Conservation (phyloP, 2,797 vertebrate genomes). For the Sebastes paucispinis region DNA sequence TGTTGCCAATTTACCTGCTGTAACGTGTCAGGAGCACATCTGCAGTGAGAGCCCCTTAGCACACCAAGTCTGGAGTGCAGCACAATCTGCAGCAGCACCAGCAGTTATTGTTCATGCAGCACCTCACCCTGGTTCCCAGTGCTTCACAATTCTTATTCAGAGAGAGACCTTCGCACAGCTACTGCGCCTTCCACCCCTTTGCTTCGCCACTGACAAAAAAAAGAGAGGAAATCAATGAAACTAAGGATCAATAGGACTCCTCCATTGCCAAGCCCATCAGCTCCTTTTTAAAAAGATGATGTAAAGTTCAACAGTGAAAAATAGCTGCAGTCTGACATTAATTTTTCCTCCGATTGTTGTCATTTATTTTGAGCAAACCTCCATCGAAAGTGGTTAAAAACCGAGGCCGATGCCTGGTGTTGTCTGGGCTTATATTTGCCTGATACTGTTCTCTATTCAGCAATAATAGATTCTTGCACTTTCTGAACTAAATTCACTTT, state of each 20-base stretch:
- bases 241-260: conserved; percentile 71
- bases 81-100: conserved; percentile 57
- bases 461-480: conserved; percentile 3
- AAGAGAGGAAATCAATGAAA: conserved; percentile 76
- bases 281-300: conserved; percentile 68
- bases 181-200: conserved; percentile 59
- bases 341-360: conserved; percentile 28
- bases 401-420: neutral
- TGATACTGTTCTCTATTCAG: conserved; percentile 5
- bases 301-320: conserved; percentile 72
- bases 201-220: conserved; percentile 64
- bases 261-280: conserved; percentile 60
- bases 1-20: conserved; percentile 66
- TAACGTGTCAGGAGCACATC: conserved; percentile 70
- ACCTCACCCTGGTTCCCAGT: conserved; percentile 68
- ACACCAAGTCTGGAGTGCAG: conserved; percentile 60
- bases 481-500: conserved; percentile 10
- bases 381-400: conserved; percentile 1
- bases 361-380: conserved; percentile 12
- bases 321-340: conserved; percentile 49
- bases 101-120: conserved; percentile 77
- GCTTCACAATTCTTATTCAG: conserved; percentile 78
- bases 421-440: neutral
- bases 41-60: conserved; percentile 63
- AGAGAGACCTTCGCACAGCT: conserved; percentile 67